These are phyloP conservation scores for Crematogaster levior DNA, from an alignment of 2,888 invertebrate species.

Conservation along the genomic window DNA sequence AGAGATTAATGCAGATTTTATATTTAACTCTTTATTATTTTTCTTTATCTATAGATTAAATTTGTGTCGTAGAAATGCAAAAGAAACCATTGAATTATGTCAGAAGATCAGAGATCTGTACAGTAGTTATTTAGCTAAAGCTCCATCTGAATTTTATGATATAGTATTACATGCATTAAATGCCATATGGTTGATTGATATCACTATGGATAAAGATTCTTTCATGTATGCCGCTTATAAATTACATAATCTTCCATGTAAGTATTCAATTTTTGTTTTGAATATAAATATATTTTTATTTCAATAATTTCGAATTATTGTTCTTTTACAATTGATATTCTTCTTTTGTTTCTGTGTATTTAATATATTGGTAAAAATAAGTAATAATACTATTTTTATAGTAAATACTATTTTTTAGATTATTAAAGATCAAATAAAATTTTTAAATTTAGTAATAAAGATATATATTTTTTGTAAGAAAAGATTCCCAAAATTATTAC, in stretches of 20 bases:
- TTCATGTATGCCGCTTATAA: slow-evolving; percentile 87
- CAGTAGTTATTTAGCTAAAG: slow-evolving; percentile 87
- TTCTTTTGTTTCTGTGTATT: background rate
- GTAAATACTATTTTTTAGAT: no score
- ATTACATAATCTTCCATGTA: slow-evolving; percentile 82
- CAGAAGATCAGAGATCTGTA: slow-evolving; percentile 86
- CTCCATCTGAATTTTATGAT: slow-evolving; percentile 88
- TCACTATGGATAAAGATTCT: slow-evolving; percentile 87
- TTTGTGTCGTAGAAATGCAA: slow-evolving; percentile 88
- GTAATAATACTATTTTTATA: no score
- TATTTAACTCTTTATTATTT: slow-evolving; percentile 1
- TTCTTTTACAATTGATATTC: background rate
- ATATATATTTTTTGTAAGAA: background rate
- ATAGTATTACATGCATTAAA: slow-evolving; percentile 88
- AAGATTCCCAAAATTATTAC: background rate
- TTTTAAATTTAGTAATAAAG: no score
- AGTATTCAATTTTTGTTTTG: slow-evolving; percentile 34
- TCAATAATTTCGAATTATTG: background rate
- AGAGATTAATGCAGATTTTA: no score
- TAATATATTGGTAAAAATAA: background rate
- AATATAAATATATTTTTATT: background rate
- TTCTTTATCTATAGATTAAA: slow-evolving; percentile 87
- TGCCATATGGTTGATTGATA: slow-evolving; percentile 89
- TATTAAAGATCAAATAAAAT: background rate
- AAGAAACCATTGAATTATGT: slow-evolving; percentile 89